Evolutionary conservation across 2,888 invertebrate species (phyloP).

Genomic region (Callimorpha dominula): DNA sequence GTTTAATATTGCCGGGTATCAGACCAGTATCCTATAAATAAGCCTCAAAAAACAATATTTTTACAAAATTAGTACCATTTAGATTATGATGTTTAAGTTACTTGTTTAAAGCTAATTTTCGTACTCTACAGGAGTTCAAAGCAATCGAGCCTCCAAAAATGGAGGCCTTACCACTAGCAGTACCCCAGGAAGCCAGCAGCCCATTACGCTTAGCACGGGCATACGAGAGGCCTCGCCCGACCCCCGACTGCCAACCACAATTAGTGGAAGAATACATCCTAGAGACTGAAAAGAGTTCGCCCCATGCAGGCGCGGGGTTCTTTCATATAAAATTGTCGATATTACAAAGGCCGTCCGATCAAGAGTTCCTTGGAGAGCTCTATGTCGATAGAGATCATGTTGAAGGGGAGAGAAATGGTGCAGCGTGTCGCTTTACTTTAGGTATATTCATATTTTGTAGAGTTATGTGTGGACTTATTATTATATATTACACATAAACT

Average conservation of each 20-base stretch:
- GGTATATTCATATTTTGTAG: constrained; percentile 66
- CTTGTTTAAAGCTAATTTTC: background rate
- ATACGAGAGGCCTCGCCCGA: constrained; percentile 88
- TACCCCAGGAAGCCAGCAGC: constrained; percentile 81
- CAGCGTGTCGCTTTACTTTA: constrained; percentile 92
- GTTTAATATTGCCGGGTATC: too few relatives aligned
- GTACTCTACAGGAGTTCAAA: constrained; percentile 83
- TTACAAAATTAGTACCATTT: too few relatives aligned
- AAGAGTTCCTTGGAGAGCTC: constrained; percentile 95
- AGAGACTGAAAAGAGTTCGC: constrained; percentile 92
- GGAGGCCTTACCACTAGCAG: constrained; percentile 86
- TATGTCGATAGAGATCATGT: constrained; percentile 95
- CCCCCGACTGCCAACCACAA: constrained; percentile 91
- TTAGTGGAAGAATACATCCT: constrained; percentile 95
- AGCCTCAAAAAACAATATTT: too few relatives aligned
- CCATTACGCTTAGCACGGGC: constrained; percentile 79
- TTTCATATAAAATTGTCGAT: constrained; percentile 96
- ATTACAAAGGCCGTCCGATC: constrained; percentile 94
- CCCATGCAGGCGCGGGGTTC: constrained; percentile 88
- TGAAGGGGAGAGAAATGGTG: constrained; percentile 91
- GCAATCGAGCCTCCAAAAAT: constrained; percentile 89
- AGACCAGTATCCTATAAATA: too few relatives aligned
- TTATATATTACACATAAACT: too few relatives aligned
- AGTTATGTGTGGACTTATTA: too few relatives aligned
- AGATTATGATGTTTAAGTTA: background rate